Base-by-base conservation (phyloP, 2,888 invertebrate genomes). In the Frankliniella fusca region DNA sequence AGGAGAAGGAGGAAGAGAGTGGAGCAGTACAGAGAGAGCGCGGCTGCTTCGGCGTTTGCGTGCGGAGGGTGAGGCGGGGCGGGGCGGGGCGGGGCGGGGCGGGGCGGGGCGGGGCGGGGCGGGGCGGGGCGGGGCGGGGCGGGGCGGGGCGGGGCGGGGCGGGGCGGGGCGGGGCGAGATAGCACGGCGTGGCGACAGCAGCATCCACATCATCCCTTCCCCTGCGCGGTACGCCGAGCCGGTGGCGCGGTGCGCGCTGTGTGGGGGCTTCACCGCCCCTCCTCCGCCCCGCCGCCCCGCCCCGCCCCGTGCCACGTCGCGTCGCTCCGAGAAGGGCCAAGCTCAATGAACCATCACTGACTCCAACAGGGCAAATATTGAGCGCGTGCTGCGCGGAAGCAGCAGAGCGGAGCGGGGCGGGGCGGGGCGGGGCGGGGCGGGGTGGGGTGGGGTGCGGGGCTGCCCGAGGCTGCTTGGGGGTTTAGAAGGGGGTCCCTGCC, bases 311-410 rank as follows among this genome's bases (percentile, higher is more conserved):
- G 23, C 70, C 23, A n/a, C 0, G 70, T n/a, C 65, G 65, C 54
- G 20, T 7, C 54, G 70, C 70, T 27, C 20, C 70, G 23, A 11
- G 70, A 9, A 70, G 20, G 15, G 61, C 70, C 54, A 23, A 12
- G 70, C 70, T 27, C 70, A 76, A 76, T 76, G 70, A 76, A 76
- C 70, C 70, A 76, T 76, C 70, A 76, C 70, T 76, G 70, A 76
- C 70, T 76, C 70, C 12, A 12, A 27, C 54, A 76, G 27, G 70
- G 70, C 70, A 76, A 76, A 76, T 76, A 76, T 76, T 76, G 70
- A 76, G 70, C 70, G 70, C 70, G 23, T 11, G 70, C 70, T 3
- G 70, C 23, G 23, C 23, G 23, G 70, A n/a, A 23, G 70, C n/a
- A 20, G 61, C 61, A 18, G 54, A 54, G 54, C 15, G 18, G 15